Base-by-base conservation (phyloP, 2,113 vertebrate genomes). In the Recurvirostra avosetta region DNA sequence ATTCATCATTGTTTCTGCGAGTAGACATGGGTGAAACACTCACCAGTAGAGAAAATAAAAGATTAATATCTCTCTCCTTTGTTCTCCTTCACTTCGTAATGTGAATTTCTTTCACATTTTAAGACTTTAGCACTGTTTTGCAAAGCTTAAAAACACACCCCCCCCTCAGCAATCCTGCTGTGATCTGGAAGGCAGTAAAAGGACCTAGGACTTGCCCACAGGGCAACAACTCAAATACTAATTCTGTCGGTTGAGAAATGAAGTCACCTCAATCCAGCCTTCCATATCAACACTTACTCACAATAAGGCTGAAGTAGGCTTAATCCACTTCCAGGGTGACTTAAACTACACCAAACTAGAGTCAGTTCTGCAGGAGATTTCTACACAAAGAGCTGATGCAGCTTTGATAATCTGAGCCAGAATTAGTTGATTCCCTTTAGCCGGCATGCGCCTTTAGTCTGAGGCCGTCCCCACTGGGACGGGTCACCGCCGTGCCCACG, bases 261-360 rank as follows among this genome's bases (percentile, higher is more conserved):
- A 71, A 49, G 68, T 17, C 5, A 3, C 65, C 68, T 67, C 76
- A 6, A 3, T 53, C 29, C 67, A 79, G 79, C 53, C 62, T 52
- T 38, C n/a, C 3, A 0, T 6, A 19, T 2, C 3, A 70, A 32
- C 12, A 5, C n/a, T 53, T 25, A 40, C n/a, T 49, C 19, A 18
- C 55, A 74, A 38, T 15, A 38, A 79, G 34, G 71, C 47, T 67
- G 71, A 45, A 82, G 52, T 23, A 68, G 52, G 26, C 11, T 71
- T 80, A 29, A 63, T 62, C 40, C 56, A 29, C 5, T 17, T 25
- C 59, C 65, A 71, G 61, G 4, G n/a, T 1, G 50, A 84, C 45
- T 14, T 22, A 11, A 89, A 53, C 23, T 6, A 34, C 16, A 22
- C 32, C 73, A 66, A n/a, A 12, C 27, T 14, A 27, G 61, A 49